Base-by-base conservation (phyloP, 2,797 vertebrate genomes). In the Podarcis lilfordi region DNA sequence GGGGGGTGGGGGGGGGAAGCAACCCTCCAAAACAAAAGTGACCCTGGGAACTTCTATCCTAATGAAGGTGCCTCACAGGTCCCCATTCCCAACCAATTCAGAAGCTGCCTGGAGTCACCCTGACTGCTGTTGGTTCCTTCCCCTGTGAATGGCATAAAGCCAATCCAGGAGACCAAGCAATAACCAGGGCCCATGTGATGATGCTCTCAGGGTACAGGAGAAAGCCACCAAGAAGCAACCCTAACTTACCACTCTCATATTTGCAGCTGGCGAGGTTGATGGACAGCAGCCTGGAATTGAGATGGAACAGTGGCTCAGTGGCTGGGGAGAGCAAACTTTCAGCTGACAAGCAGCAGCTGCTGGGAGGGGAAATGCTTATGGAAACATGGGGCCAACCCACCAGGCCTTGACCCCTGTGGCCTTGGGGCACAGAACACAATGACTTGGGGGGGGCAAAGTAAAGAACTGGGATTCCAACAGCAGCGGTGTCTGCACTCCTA, bases 171-270 rank as follows among this genome's bases (percentile, higher is more conserved):
- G 27, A 19, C 13, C 3, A 19, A 35, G 1, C 0, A 3, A 40
- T 3, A 4, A n/a, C 64, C 77, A 50, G n/a, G 3, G 35, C 66
- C 72, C 21, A 23, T 64, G 61, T 64, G 61, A 64, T 64, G 61
- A 21, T 32, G 45, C 55, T 64, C 19, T 32, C 43, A 6, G 3
- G 5, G 32, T 40, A 11, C 5, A 27, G 25, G 45, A 23, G 66
- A 4, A 72, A n/a, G 37, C 21, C 2, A 6, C 43, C 6, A 59
- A 27, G 27, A 8, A 32, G 71, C 7, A 50, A 21, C 76, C 43
- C 23, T 19, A 1, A 94, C 97, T 97, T 94, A 97, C 97, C 97
- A 0, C 97, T 97, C 78, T 97, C 97, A 1, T 97, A 97, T 90
- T 94, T 97, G 97, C 97, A 97, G 93, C 87, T 92, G 86, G 86